phyloP scores from a whole-genome alignment of 2,888 invertebrate genomes.

The Gerris lacustris region DNA sequence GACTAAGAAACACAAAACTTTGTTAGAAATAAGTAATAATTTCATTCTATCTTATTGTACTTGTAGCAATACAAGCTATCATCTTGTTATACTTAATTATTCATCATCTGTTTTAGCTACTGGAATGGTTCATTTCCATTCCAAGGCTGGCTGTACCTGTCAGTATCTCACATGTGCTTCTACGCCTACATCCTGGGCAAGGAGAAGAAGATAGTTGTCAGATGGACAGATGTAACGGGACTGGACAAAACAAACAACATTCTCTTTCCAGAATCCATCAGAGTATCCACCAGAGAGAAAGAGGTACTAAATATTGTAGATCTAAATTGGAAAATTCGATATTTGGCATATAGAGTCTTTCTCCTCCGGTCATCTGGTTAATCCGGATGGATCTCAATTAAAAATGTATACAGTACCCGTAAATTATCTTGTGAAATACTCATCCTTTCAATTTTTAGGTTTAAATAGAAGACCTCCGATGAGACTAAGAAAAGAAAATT shows the following conservation, averaged over 20 bases:
- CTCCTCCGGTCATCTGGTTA: no score
- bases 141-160: conserved; percentile 97
- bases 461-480: no score
- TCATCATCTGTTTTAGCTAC: conserved; percentile 39
- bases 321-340: no score
- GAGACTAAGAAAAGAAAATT: no score
- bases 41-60: no score
- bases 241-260: conserved; percentile 63
- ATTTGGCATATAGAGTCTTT: no score
- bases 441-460: no score
- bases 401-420: conserved; percentile 14
- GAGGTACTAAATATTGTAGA: conserved; percentile 37
- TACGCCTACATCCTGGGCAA: conserved; percentile 86
- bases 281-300: conserved; percentile 70
- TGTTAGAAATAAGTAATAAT: no score
- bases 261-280: conserved; percentile 74
- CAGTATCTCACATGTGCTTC: conserved; percentile 90
- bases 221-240: conserved; percentile 82
- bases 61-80: no score
- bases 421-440: no score
- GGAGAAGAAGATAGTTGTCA: conserved; percentile 74
- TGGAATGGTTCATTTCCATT: conserved; percentile 84
- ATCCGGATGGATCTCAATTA: no score
- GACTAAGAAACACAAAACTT: no score
- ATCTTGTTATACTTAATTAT: neutral